Conservation (phyloP, 2,888 invertebrate species). For the Colostygia pectinataria region DNA sequence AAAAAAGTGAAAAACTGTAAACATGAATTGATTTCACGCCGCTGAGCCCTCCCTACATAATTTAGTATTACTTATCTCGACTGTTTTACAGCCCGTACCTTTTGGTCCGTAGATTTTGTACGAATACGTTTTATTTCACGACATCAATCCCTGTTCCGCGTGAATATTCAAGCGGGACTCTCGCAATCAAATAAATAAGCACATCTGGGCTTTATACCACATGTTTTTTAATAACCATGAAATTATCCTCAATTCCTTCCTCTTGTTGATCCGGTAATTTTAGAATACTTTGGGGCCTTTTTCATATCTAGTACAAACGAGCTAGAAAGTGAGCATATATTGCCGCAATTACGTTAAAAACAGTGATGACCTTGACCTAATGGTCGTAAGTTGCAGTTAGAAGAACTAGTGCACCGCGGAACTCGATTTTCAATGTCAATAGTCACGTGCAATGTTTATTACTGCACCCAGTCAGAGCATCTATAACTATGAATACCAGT, state of each 20-base stretch:
- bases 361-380: slow-evolving; percentile 18
- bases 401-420: slow-evolving; percentile 1
- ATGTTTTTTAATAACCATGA: slow-evolving; percentile 10
- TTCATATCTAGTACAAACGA: no score
- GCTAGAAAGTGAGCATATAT: no score
- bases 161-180: slow-evolving; percentile 11
- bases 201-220: slow-evolving; percentile 11
- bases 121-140: slow-evolving; percentile 28
- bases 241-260: not conserved
- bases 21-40: slow-evolving; percentile 35
- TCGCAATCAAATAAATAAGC: slow-evolving; percentile 19
- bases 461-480: no score
- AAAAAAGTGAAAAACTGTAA: slow-evolving; percentile 23
- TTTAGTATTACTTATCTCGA: slow-evolving; percentile 33
- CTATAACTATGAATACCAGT: no score
- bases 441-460: no score
- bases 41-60: slow-evolving; percentile 34
- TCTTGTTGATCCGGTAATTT: no score
- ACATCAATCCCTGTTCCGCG: slow-evolving; percentile 30
- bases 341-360: not conserved
- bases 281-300: no score
- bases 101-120: slow-evolving; percentile 18
- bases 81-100: slow-evolving; percentile 29
- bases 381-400: slow-evolving; percentile 4
- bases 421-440: slow-evolving; percentile 7